Conservation (phyloP, 1,140 invertebrate species). For the Wasmannia auropunctata region DNA sequence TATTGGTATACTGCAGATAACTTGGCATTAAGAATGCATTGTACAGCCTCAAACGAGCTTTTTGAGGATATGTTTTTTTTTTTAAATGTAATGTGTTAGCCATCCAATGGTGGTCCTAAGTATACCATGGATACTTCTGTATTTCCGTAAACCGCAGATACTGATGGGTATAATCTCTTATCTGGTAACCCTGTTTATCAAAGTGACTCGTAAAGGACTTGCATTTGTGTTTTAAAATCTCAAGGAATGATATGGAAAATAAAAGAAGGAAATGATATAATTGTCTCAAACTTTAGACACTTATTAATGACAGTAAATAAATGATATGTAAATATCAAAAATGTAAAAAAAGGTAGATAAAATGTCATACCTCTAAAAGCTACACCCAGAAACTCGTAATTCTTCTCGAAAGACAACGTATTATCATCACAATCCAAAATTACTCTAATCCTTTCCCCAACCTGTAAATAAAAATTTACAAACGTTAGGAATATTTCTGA, state of each 20-base stretch:
- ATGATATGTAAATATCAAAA: background rate
- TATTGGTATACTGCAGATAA: constrained; percentile 55
- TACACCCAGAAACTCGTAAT: constrained; percentile 99
- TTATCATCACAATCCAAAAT: constrained; percentile 99
- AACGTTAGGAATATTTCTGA: constrained; percentile 25
- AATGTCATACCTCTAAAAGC: constrained; percentile 94
- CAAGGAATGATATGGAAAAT: background rate
- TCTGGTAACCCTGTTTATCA: constrained; percentile 92
- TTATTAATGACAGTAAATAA: constrained; percentile 24
- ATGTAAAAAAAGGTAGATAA: background rate
- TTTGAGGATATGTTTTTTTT: constrained; percentile 60
- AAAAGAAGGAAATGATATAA: background rate
- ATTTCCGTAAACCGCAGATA: constrained; percentile 99
- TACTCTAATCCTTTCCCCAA: constrained; percentile 98
- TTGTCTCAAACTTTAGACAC: background rate
- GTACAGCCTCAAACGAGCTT: constrained; percentile 50
- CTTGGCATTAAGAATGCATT: constrained; percentile 54
- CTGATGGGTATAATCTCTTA: constrained; percentile 97
- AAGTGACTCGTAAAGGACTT: constrained; percentile 21
- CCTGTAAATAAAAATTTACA: constrained; percentile 86
- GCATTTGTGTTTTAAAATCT: background rate
- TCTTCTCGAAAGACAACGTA: constrained; percentile 98
- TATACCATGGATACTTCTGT: constrained; percentile 99
- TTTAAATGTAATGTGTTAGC: constrained; percentile 87
- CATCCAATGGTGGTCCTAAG: constrained; percentile 96